Percentiles rank a stretch among this genome's conserved stretches.
Conservation (phyloP, 2,888 invertebrate genomes). For the Drosophila paracracens region DNA sequence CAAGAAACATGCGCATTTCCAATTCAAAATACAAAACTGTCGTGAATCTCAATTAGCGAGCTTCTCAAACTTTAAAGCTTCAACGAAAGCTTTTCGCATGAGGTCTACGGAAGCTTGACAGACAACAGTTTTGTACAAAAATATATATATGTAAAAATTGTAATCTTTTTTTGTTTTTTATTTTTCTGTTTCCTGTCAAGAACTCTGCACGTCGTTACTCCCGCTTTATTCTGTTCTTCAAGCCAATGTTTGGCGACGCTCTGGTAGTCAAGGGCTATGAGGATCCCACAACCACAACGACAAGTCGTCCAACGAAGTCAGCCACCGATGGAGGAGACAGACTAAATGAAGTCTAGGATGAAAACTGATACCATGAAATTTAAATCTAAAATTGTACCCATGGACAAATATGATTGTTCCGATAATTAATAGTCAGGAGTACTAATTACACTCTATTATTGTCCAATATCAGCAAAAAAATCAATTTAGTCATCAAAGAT, state of each 20-base stretch:
- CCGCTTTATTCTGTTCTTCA: slow-evolving; percentile 90
- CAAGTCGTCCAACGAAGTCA: slow-evolving; percentile 58
- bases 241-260: slow-evolving; percentile 90
- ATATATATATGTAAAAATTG: not conserved
- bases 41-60: not conserved
- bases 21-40: not conserved
- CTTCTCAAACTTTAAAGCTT: slow-evolving; percentile 3
- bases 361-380: not conserved
- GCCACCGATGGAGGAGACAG: slow-evolving; percentile 40
- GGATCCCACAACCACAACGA: slow-evolving; percentile 79
- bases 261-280: slow-evolving; percentile 91
- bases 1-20: not conserved
- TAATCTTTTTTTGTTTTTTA: not conserved
- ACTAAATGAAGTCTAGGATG: slow-evolving; percentile 54
- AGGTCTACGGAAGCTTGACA: not conserved
- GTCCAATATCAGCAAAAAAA: not conserved
- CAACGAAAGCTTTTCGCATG: not conserved
- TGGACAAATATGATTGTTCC: not conserved
- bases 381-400: too few relatives aligned
- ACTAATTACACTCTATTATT: not conserved
- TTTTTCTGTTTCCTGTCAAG: slow-evolving; percentile 86
- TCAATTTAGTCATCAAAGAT: too few relatives aligned
- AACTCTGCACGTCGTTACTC: slow-evolving; percentile 92
- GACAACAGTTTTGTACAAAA: not conserved
- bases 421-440: not conserved